Base-by-base conservation (phyloP, 2,797 vertebrate species). In the Mormyrus proboscirostris region DNA sequence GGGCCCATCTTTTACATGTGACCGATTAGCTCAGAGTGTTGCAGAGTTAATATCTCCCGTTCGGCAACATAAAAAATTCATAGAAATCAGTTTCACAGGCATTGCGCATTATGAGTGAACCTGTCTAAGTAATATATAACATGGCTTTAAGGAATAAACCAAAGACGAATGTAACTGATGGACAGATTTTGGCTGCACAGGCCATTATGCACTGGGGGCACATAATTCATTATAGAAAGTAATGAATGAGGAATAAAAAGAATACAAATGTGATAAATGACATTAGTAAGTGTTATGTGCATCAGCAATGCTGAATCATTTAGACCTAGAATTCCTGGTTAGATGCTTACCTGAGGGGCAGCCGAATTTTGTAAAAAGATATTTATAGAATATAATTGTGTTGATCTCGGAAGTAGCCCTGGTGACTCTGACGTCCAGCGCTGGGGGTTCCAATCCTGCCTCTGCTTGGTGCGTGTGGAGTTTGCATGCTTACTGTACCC, bases 71-170 rank as follows among this genome's bases (percentile, higher is more conserved):
- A 65, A 83, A 62, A 83, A 84, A 85, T 84, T 85, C 57, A 89
- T 9, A 47, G 22, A 25, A 57, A 49, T 84, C 53, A 59, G 79
- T 89, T 89, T 82, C 59, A 82, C 76, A 47, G 76, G 38, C 88
- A 62, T 38, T 89, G 83, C 79, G 7, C 84, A 65, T 85, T 83
- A 57, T 85, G 88, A 62, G 76, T 62, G 73, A 55, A 88, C 73
- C 41, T 55, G 41, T 57, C 57, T 84, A 65, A 85, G 88, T 85
- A 33, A 85, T 89, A 57, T 29, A 89, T 85, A 51, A 85, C 29
- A 25, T 85, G 59, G 79, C 41, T 59, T 65, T 44, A 19, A 25
- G 55, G 44, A 59, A 86, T 86, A 86, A 86, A 86, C 50, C 3
- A 0, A 86, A 55, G 49, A 51, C 22, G 25, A 84, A 14, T 59